A percentile compares a stretch with the other conserved stretches of the same genome.
phyloP scores from a whole-genome alignment of 1,140 invertebrate species.

The Cepaea nemoralis region DNA sequence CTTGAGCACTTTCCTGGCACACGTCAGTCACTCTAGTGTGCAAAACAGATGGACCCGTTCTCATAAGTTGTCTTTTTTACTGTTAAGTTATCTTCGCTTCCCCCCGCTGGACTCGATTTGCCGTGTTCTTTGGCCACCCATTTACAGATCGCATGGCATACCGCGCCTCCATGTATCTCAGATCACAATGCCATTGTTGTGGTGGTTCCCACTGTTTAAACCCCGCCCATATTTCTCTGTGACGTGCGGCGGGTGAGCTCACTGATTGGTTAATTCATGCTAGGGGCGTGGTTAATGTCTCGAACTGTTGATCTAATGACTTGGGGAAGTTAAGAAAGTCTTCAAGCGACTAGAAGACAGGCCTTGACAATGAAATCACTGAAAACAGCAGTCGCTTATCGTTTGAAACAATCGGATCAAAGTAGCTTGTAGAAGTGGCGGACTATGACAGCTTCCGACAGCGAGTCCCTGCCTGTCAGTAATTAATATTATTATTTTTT shows the following conservation, averaged over 20 bases:
- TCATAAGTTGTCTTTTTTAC: conserved; percentile 18
- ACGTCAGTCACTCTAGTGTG: conserved; percentile 9
- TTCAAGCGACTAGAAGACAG: not conserved
- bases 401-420: not conserved
- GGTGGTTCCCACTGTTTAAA: not conserved
- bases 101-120: not conserved
- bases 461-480: not conserved
- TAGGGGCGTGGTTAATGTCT: not conserved
- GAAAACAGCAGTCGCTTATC: not conserved
- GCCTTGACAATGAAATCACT: not conserved
- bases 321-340: not conserved
- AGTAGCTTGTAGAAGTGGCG: not conserved
- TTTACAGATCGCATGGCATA: not conserved
- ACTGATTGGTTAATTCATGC: not conserved
- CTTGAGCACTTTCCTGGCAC: not conserved
- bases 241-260: not conserved
- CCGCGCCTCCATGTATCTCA: not conserved
- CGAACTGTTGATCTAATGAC: not conserved
- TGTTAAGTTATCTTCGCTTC: not conserved
- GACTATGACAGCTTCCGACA: not conserved
- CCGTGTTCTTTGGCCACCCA: not conserved
- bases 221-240: not conserved
- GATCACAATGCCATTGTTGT: not conserved
- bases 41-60: conserved; percentile 26
- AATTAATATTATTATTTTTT: not conserved